Percentiles rank a stretch among this genome's conserved stretches.
Conservation (phyloP, 53 echinoderm and acorn worm genomes). For the Holothuria scabra region DNA sequence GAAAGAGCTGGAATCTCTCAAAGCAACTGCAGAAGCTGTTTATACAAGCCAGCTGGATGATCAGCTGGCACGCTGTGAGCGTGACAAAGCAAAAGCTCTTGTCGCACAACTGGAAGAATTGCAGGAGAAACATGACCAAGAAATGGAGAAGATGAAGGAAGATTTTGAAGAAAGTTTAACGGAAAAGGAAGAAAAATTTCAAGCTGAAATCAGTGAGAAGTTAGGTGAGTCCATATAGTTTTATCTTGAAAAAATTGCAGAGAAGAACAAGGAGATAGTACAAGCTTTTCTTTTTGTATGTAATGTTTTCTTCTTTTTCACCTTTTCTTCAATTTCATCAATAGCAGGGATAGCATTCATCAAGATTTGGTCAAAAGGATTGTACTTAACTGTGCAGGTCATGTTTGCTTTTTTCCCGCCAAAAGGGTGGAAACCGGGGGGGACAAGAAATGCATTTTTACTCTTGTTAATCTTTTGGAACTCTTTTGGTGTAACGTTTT, state of each 20-base stretch:
- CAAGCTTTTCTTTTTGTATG: too few relatives aligned
- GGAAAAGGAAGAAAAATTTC: slow-evolving; percentile 65
- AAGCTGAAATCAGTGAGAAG: slow-evolving; percentile 56
- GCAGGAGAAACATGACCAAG: slow-evolving; percentile 59
- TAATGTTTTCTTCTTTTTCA: too few relatives aligned
- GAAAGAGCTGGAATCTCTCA: slow-evolving; percentile 73
- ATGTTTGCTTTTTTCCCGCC: too few relatives aligned
- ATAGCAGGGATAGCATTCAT: too few relatives aligned
- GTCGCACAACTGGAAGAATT: slow-evolving; percentile 70
- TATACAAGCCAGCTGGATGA: slow-evolving; percentile 72
- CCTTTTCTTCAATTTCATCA: too few relatives aligned
- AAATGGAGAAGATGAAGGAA: slow-evolving; percentile 59
- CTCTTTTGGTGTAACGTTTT: too few relatives aligned
- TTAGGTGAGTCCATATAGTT: slow-evolving; percentile 32
- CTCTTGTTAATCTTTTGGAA: too few relatives aligned
- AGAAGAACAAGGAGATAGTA: too few relatives aligned
- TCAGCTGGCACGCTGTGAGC: slow-evolving; percentile 62
- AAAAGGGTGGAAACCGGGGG: too few relatives aligned
- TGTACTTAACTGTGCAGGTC: too few relatives aligned
- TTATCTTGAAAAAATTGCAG: not conserved
- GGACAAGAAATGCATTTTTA: too few relatives aligned
- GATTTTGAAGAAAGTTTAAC: slow-evolving; percentile 63
- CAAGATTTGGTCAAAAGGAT: too few relatives aligned
- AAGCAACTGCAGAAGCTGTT: slow-evolving; percentile 73
- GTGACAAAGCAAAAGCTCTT: slow-evolving; percentile 68